phyloP scores from a whole-genome alignment of 2,888 invertebrate genomes.

The Antitype chi region DNA sequence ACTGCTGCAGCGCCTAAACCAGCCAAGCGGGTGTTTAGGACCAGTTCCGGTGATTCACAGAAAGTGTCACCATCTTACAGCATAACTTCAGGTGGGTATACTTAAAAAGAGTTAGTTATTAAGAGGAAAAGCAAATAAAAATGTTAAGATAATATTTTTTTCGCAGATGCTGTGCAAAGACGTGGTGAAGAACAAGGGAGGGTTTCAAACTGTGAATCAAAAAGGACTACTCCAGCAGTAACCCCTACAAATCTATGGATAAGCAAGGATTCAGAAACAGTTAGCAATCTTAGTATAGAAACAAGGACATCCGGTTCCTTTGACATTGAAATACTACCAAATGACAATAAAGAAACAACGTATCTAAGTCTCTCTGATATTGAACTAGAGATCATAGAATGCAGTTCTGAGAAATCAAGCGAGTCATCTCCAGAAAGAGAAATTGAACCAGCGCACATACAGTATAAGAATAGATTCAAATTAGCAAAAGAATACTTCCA shows the following conservation, averaged over 20 bases:
- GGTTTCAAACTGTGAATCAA: conserved; percentile 56
- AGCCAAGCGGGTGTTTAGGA: conserved; percentile 69
- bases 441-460: conserved; percentile 74
- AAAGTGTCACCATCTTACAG: conserved; percentile 73
- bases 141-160: conserved; percentile 12
- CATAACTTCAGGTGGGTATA: conserved; percentile 79
- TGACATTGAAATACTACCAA: conserved; percentile 70
- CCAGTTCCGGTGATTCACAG: conserved; percentile 73
- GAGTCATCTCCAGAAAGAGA: conserved; percentile 77
- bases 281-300: conserved; percentile 72
- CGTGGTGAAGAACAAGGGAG: conserved; percentile 47
- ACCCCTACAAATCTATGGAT: conserved; percentile 66
- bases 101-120: neutral
- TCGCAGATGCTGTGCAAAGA: conserved; percentile 76
- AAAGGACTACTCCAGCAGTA: conserved; percentile 42
- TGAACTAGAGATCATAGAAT: conserved; percentile 86
- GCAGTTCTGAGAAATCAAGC: conserved; percentile 72
- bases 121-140: neutral
- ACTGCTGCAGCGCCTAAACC: conserved; percentile 71
- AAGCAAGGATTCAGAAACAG: conserved; percentile 70
- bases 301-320: conserved; percentile 73
- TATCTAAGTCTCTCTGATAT: conserved; percentile 85
- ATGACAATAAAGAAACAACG: conserved; percentile 77
- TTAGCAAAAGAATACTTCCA: conserved; percentile 88
- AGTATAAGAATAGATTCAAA: conserved; percentile 88